These are phyloP conservation scores for Actinemys pallida DNA, from an alignment of 2,113 vertebrate genomes.

Conservation along the genomic window DNA sequence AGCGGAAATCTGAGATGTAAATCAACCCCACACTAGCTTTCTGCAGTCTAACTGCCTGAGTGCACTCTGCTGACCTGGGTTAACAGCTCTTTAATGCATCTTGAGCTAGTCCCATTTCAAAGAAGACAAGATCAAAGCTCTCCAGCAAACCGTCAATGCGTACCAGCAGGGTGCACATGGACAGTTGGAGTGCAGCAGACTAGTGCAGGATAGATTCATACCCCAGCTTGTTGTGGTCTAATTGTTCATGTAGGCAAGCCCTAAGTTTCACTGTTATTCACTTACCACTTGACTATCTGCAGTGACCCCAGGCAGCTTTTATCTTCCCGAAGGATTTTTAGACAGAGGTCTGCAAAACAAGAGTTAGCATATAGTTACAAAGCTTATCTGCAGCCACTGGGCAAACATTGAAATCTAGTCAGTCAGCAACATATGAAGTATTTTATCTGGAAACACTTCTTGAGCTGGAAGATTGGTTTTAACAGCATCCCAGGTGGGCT, in stretches of 20 bases:
- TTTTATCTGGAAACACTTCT: constrained; percentile 27
- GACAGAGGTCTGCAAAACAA: constrained; percentile 77
- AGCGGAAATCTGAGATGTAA: too few species aligned
- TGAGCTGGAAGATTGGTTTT: constrained; percentile 22
- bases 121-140: neutral
- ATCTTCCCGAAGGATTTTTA: constrained; percentile 85
- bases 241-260: constrained; percentile 35
- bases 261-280: constrained; percentile 65
- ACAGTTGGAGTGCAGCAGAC: neutral
- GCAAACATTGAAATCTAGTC: constrained; percentile 44
- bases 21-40: too few species aligned
- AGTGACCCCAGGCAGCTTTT: constrained; percentile 79
- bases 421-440: constrained; percentile 4
- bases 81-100: neutral
- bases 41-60: too few species aligned
- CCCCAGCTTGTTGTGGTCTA: neutral
- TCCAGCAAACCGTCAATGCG: neutral
- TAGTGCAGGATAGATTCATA: neutral
- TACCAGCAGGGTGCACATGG: neutral
- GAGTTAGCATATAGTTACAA: constrained; percentile 65
- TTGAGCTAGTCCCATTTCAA: neutral
- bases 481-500: constrained; percentile 34
- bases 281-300: constrained; percentile 84
- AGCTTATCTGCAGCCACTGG: constrained; percentile 26
- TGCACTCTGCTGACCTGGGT: too few species aligned